Conservation (phyloP, 2,888 invertebrate genomes). For the Monopis laevigella region DNA sequence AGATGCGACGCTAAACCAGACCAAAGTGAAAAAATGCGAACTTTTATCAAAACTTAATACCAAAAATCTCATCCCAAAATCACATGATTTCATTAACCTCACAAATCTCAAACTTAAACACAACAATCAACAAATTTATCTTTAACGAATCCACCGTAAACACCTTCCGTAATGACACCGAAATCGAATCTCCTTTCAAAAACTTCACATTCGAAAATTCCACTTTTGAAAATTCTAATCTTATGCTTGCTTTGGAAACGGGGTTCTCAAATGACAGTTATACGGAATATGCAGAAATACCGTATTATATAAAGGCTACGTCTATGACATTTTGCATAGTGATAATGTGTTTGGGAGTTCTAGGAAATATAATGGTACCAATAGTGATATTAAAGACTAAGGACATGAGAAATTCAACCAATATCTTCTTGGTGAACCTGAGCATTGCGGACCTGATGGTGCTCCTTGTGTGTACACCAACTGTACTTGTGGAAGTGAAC, state of each 20-base stretch:
- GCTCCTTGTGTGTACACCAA: slow-evolving; percentile 90
- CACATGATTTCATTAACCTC: slow-evolving; percentile 59
- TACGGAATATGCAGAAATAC: slow-evolving; percentile 70
- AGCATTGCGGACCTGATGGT: slow-evolving; percentile 94
- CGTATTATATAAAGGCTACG: slow-evolving; percentile 86
- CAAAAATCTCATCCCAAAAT: no score
- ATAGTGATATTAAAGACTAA: slow-evolving; percentile 91
- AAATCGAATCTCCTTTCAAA: no score
- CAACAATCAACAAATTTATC: slow-evolving; percentile 26
- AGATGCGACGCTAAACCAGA: slow-evolving; percentile 20
- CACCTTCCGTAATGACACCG: slow-evolving; percentile 22
- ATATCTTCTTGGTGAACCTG: slow-evolving; percentile 93
- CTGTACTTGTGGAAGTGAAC: slow-evolving; percentile 93
- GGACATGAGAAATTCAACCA: slow-evolving; percentile 95
- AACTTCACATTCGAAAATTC: slow-evolving; percentile 18
- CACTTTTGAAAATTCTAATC: slow-evolving; percentile 28
- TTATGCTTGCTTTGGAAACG: slow-evolving; percentile 31
- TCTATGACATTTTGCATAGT: slow-evolving; percentile 89
- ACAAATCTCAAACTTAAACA: slow-evolving; percentile 36
- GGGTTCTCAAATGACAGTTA: slow-evolving; percentile 32
- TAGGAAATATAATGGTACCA: slow-evolving; percentile 94
- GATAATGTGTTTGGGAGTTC: slow-evolving; percentile 89
- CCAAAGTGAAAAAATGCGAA: no score
- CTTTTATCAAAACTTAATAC: no score
- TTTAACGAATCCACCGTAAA: slow-evolving; percentile 33